Percentiles rank a stretch among this genome's conserved stretches.
These are phyloP conservation scores for Scaptomyza caliginosa DNA, from an alignment of 2,888 invertebrate species.

Conservation along the genomic window DNA sequence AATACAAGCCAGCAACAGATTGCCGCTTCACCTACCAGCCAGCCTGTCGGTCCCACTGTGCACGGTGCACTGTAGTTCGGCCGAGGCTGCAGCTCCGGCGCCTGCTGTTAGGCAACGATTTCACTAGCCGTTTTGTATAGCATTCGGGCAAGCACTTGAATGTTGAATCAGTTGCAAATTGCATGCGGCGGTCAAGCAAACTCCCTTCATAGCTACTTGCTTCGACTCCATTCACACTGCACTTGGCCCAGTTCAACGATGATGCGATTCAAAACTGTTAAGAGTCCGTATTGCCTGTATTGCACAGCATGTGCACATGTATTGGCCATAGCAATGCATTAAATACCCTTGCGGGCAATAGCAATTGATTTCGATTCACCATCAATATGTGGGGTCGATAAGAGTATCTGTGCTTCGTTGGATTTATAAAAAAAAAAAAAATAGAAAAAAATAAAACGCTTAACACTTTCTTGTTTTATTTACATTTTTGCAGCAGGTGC, in stretches of 20 bases:
- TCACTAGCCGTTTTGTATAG: slow-evolving; percentile 44
- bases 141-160: slow-evolving; percentile 55
- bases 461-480: slow-evolving; percentile 45
- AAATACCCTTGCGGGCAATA: slow-evolving; percentile 11
- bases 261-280: slow-evolving; percentile 40
- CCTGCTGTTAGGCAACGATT: slow-evolving; percentile 51
- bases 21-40: slow-evolving; percentile 6
- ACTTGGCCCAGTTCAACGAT: slow-evolving; percentile 52
- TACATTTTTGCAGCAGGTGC: slow-evolving; percentile 62
- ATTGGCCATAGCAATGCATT: slow-evolving; percentile 4
- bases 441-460: background rate
- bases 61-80: slow-evolving; percentile 16
- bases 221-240: background rate
- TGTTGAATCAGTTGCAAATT: slow-evolving; percentile 76
- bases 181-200: slow-evolving; percentile 62
- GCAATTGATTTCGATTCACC: background rate
- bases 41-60: slow-evolving; percentile 14
- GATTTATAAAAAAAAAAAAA: background rate
- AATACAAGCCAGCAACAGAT: slow-evolving; percentile 60
- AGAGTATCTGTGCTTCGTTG: slow-evolving; percentile 24
- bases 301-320: background rate
- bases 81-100: slow-evolving; percentile 8
- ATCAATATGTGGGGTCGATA: background rate
- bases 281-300: slow-evolving; percentile 32
- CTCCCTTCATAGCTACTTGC: too few relatives aligned